Conservation (phyloP, 2,797 vertebrate species). For the Dallia pectoralis region DNA sequence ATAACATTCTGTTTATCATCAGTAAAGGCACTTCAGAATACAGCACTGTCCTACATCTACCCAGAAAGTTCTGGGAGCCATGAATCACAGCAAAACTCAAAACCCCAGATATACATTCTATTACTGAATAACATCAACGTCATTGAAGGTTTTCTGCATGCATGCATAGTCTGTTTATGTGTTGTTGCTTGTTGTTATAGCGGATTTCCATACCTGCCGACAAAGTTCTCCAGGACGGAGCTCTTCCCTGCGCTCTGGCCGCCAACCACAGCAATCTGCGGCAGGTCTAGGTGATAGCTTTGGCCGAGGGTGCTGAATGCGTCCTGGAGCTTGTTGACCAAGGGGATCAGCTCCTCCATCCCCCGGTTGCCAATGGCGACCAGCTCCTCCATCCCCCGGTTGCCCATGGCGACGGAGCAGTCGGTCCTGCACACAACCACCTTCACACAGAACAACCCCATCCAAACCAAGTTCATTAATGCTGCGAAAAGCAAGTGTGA, state of each 20-base stretch:
- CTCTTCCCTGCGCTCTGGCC: constrained; percentile 93
- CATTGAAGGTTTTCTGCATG: background rate
- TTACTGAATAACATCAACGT: background rate
- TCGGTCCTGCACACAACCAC: background rate
- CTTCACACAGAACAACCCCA: constrained; percentile 14
- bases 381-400: constrained; percentile 89
- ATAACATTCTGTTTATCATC: no score
- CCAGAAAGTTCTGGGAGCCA: background rate
- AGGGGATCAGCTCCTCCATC: constrained; percentile 92
- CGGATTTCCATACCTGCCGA: constrained; percentile 81
- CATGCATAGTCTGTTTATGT: background rate
- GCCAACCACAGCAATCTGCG: constrained; percentile 92
- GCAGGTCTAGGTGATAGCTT: constrained; percentile 84
- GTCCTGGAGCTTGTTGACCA: constrained; percentile 89
- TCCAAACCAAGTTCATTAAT: constrained; percentile 4
- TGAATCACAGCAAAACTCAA: background rate
- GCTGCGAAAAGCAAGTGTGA: background rate
- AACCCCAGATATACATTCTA: background rate
- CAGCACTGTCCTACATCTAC: no score
- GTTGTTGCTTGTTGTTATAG: background rate
- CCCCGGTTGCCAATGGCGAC: constrained; percentile 79
- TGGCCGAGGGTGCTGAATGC: constrained; percentile 82
- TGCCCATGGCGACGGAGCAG: constrained; percentile 70
- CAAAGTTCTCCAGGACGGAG: constrained; percentile 93
- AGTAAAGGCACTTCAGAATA: no score